Conservation (phyloP, 2,797 vertebrate species). For the Paramormyrops hopkinsi region DNA sequence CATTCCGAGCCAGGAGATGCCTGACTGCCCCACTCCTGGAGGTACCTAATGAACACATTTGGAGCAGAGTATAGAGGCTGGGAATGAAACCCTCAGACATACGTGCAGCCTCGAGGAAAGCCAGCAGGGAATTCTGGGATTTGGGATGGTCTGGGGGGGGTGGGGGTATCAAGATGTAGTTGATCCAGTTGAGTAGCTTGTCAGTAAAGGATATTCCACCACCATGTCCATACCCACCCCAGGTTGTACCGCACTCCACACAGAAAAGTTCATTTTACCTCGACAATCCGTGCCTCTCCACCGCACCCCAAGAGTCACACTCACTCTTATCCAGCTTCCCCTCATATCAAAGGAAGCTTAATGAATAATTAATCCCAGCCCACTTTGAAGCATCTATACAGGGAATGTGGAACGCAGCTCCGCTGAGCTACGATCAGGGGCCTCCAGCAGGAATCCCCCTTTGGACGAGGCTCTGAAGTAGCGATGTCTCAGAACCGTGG, state of each 20-base stretch:
- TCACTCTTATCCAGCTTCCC: conserved; percentile 13
- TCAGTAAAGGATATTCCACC: not conserved
- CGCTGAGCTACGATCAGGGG: not conserved
- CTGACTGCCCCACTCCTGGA: not conserved
- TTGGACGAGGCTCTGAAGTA: not conserved
- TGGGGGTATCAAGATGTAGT: not conserved
- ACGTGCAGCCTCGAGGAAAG: not conserved
- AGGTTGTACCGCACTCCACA: not conserved
- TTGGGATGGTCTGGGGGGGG: not conserved
- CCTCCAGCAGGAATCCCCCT: not conserved
- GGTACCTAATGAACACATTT: conserved; percentile 21
- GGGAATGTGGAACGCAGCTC: not conserved
- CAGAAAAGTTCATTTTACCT: not conserved
- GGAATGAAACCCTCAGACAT: not conserved
- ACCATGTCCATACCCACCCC: not conserved
- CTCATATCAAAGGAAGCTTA: conserved; percentile 19
- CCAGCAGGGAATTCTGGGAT: not conserved
- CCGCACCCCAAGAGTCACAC: not conserved
- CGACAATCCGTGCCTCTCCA: not conserved
- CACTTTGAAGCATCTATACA: conserved; percentile 11
- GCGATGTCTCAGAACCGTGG: not conserved
- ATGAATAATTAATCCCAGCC: conserved; percentile 25
- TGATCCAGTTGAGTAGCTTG: not conserved
- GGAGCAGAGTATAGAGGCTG: not conserved
- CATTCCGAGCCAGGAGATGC: not conserved